phyloP scores from a whole-genome alignment of 1,140 invertebrate genomes.

The Meteorus sp. region DNA sequence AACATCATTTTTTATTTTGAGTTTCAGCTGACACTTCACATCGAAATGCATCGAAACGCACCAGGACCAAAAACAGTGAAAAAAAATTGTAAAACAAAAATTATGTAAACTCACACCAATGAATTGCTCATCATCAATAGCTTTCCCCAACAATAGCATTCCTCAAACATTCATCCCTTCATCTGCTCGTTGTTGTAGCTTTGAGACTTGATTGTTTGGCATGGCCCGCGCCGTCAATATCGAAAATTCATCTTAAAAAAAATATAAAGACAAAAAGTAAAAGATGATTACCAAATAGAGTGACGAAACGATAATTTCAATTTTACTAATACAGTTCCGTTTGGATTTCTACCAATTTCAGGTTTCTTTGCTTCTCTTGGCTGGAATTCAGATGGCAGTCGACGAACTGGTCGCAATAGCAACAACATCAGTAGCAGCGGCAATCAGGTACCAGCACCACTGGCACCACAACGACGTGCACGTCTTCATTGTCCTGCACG shows the following conservation, averaged over 20 bases:
- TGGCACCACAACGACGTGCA: conserved; percentile 49
- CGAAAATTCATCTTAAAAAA: conserved; percentile 9
- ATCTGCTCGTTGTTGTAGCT: conserved; percentile 59
- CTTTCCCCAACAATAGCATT: too few species aligned
- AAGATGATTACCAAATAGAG: background rate
- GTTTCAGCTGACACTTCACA: conserved; percentile 23
- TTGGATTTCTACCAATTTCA: conserved; percentile 40
- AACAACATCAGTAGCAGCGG: conserved; percentile 6
- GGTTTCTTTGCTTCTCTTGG: conserved; percentile 52
- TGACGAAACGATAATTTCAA: background rate
- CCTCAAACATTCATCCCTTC: conserved; percentile 30
- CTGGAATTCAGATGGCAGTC: conserved; percentile 43
- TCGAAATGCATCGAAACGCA: background rate
- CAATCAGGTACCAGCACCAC: conserved; percentile 44
- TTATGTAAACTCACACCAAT: too few species aligned
- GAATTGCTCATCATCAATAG: too few species aligned
- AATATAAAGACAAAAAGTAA: background rate
- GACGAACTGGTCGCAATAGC: conserved; percentile 7
- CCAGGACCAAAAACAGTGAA: too few species aligned
- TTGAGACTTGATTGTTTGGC: conserved; percentile 57
- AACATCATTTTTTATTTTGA: conserved; percentile 20
- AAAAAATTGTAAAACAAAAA: background rate
- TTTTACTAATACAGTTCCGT: conserved; percentile 20
- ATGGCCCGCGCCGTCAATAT: conserved; percentile 44
- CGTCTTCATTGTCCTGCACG: conserved; percentile 48